A percentile compares a stretch with the other conserved stretches of the same genome.
phyloP scores from a whole-genome alignment of 2,113 vertebrate species.

The Halichoerus grypus region DNA sequence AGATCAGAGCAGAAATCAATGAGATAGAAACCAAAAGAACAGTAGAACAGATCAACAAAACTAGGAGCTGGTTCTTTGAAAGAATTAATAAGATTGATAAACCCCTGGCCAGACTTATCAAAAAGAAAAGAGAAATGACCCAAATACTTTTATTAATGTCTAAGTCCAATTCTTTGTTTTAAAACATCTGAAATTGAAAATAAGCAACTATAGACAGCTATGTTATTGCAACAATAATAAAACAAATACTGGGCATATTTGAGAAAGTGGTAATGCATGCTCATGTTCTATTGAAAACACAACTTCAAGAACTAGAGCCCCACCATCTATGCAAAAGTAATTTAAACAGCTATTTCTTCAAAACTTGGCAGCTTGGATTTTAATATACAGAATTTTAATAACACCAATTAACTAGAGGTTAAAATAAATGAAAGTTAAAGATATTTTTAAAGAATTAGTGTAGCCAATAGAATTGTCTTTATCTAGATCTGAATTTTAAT shows the following conservation, averaged over 20 bases:
- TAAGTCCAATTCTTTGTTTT: not conserved
- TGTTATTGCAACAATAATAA: not conserved
- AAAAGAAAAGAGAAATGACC: no score
- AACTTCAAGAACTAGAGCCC: not conserved
- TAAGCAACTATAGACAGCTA: not conserved
- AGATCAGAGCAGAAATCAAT: no score
- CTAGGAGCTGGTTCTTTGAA: no score
- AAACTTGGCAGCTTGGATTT: not conserved
- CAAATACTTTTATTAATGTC: not conserved
- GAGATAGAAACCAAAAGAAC: no score
- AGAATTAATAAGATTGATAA: no score
- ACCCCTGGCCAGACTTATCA: no score
- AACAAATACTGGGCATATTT: not conserved
- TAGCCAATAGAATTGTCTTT: not conserved
- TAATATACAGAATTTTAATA: not conserved
- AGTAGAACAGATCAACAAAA: no score
- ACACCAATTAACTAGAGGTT: not conserved
- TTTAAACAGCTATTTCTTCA: not conserved
- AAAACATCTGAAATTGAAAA: not conserved
- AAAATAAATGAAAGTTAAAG: not conserved
- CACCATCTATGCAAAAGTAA: not conserved
- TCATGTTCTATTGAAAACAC: not conserved
- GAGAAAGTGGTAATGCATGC: not conserved
- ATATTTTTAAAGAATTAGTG: not conserved
- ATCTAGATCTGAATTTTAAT: not conserved